Conservation (phyloP, 2,888 invertebrate genomes). For the Drosophila nr. perissopoda region DNA sequence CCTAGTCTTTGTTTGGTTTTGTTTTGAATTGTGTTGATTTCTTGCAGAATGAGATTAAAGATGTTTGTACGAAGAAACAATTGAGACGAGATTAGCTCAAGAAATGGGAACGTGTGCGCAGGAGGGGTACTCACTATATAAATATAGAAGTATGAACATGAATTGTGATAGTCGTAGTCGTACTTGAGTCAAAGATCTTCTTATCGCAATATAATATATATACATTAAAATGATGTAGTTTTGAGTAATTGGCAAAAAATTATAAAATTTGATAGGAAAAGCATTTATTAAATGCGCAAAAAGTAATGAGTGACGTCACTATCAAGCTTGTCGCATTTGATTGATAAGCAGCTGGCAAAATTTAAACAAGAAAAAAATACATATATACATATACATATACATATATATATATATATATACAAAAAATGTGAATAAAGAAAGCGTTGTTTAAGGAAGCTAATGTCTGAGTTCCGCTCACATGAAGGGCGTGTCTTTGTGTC, state of each 20-base stretch:
- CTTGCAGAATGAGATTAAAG: slow-evolving; percentile 18
- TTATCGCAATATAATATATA: slow-evolving; percentile 21
- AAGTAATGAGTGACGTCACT: slow-evolving; percentile 35
- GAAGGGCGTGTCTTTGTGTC: slow-evolving; percentile 35
- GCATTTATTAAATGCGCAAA: slow-evolving; percentile 40
- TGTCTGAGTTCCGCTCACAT: slow-evolving; percentile 48
- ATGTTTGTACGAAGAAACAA: slow-evolving; percentile 21
- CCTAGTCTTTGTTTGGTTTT: slow-evolving; percentile 50
- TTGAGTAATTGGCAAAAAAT: slow-evolving; percentile 17
- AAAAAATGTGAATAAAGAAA: slow-evolving; percentile 29
- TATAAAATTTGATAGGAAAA: background rate
- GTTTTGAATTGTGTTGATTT: slow-evolving; percentile 23
- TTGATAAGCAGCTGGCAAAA: slow-evolving; percentile 32
- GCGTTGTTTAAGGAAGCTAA: slow-evolving; percentile 48
- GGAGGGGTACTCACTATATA: slow-evolving; percentile 2
- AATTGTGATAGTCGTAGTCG: slow-evolving; percentile 4
- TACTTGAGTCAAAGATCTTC: background rate
- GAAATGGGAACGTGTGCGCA: slow-evolving; percentile 58
- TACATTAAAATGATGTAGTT: background rate
- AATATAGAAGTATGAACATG: background rate
- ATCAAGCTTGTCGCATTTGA: slow-evolving; percentile 18
- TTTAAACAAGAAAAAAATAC: background rate
- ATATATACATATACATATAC: background rate
- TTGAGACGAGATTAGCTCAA: slow-evolving; percentile 50
- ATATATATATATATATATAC: background rate